Evolutionary conservation across 2,113 vertebrate species (phyloP), one percentile per base, ranked within the genome.

Genomic region (Esox niger): DNA sequence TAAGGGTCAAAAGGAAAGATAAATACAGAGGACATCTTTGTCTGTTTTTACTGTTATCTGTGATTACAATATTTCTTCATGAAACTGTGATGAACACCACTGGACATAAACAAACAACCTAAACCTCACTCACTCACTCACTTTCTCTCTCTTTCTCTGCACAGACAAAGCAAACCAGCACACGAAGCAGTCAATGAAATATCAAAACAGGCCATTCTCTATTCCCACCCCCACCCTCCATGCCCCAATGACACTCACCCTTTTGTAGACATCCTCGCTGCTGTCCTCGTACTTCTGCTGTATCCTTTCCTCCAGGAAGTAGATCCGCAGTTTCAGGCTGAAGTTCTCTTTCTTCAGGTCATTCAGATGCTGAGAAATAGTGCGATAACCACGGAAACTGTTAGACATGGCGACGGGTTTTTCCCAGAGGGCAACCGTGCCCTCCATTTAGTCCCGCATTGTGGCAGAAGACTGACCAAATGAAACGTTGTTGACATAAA

Each of bases 341-440:
- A 98, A 98, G 90, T 98, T 98, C 91, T 98, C 97, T 87, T 98
- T 98, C 91, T 98, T 98, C 87, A 98, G 91, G 92, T 98, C 96
- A 61, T 95, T 95, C 84, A 98, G 95, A 88, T 98, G 97, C 95
- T 98, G 96, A 64, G 95, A 96, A 83, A 98, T 91, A 67, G 96
- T 98, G 85, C 96, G 95, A 82, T 93, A 98, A 80, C 94, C 94
- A 7, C 17, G 80, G 68, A 82, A 81, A 79, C 20, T 67, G 79
- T 96, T 93, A 96, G 94, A 93, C 94, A 97, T 96, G 92, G 55
- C 35, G 27, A 66, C 84, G 71, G 74, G 87, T 4, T 27, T 69
- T 83, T 83, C 70, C 32, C 71, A 76, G 88, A 84, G 87, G 86
- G 88, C 87, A 82, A 62, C 0, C 55, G 43, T 21, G 74, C 87